Base-by-base conservation (phyloP, 2,888 invertebrate genomes). In the Mycalesis mineus region DNA sequence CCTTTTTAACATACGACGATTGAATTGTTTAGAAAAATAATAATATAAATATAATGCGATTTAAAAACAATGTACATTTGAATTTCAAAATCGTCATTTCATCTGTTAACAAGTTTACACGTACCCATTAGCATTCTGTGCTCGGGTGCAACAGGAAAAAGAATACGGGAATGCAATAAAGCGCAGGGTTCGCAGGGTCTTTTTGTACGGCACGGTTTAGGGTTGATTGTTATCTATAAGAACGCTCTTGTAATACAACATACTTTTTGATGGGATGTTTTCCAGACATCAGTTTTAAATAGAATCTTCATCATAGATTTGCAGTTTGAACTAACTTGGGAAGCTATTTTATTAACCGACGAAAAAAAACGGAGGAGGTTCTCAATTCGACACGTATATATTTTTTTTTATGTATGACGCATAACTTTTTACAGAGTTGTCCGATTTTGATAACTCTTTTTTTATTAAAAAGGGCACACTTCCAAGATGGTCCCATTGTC, bases 101-200 rank as follows among this genome's bases (percentile, higher is more conserved):
- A 58, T 55, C 55, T 53, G 56, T 50, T 51, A 58, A 55, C 55
- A 45, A 56, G 57, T 57, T 55, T 48, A 55, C 55, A 57, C 51
- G 55, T 57, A 31, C 14, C 41, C 55, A 59, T 63, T 63, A 63
- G 53, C 53, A 63, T 63, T 64, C 63, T 55, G 39, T 29, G 40
- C 40, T 57, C 59, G 48, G 45, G n/a, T 37, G 50, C 33, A 53
- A 55, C 60, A 55, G 45, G 60, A 64, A 62, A 60, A 60, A 50
- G 50, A 57, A 42, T 33, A 52, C 33, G 15, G 29, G 57, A 56
- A 54, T 57, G 49, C 31, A 45, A 57, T 57, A 53, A 41, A 50
- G 45, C n/a, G 50, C 33, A 54, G 57, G 57, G 54, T 55, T 57
- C 57, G 44, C 60, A 53, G 31, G 36, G 53, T 13, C 33, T 51